phyloP scores from a whole-genome alignment of 2,113 vertebrate species.

The Casuarius casuarius region DNA sequence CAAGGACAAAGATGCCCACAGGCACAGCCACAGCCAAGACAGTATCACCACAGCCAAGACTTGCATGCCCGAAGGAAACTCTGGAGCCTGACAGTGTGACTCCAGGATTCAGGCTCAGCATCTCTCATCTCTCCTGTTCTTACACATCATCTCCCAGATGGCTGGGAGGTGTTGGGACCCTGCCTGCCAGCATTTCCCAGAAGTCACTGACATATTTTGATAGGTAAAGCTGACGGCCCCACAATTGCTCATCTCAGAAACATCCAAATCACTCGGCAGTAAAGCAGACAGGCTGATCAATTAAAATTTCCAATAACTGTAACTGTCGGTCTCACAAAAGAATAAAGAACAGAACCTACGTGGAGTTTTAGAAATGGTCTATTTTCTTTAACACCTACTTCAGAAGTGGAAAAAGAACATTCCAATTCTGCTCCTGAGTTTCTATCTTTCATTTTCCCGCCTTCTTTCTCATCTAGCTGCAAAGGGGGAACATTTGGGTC shows the following conservation, averaged over 20 bases:
- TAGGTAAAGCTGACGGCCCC: neutral
- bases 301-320: neutral
- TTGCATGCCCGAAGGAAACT: neutral
- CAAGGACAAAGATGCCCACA: neutral
- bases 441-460: neutral
- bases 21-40: neutral
- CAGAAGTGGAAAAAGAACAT: neutral
- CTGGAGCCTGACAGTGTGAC: neutral
- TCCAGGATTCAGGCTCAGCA: neutral
- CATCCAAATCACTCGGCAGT: neutral
- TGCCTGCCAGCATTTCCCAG: neutral
- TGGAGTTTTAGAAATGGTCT: neutral
- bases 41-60: neutral
- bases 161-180: neutral
- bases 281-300: neutral
- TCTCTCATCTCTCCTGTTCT: neutral
- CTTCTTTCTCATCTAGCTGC: neutral
- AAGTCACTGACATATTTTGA: neutral
- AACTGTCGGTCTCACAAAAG: rapidly evolving
- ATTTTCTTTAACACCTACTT: neutral
- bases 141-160: neutral
- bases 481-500: neutral
- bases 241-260: neutral
- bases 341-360: neutral
- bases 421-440: neutral